Evolutionary conservation across 1,140 invertebrate genomes (phyloP).

Genomic region (Anadara kagoshimensis): DNA sequence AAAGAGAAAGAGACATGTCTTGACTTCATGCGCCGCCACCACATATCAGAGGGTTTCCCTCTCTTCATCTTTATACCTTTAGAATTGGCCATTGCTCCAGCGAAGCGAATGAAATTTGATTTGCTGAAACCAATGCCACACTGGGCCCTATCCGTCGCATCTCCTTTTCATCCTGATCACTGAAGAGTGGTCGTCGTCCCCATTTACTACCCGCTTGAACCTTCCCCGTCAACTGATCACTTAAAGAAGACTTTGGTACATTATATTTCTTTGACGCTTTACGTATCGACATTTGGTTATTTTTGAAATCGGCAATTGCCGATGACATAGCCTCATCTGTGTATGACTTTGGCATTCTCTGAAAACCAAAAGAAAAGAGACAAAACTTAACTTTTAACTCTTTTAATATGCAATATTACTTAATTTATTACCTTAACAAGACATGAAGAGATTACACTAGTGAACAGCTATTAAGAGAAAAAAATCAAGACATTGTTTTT

Average conservation of each 20-base stretch:
- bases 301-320: constrained; percentile 14
- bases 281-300: neutral
- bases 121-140: constrained; percentile 10
- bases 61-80: neutral
- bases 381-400: too few species aligned
- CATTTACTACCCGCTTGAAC: neutral
- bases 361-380: too few species aligned
- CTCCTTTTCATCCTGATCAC: neutral
- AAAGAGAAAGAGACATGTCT: constrained; percentile 8
- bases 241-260: constrained; percentile 9
- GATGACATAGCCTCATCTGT: constrained; percentile 15
- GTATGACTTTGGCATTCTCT: neutral
- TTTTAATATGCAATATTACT: too few species aligned
- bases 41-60: constrained; percentile 2
- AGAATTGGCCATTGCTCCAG: neutral
- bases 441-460: too few species aligned
- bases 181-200: constrained; percentile 1
- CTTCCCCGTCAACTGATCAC: neutral
- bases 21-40: constrained; percentile 12
- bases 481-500: too few species aligned
- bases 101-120: constrained; percentile 20
- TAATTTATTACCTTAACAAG: too few species aligned
- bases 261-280: constrained; percentile 17
- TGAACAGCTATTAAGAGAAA: too few species aligned
- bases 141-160: neutral